Conservation (phyloP, 2,888 invertebrate species). For the Trisateles emortualis region DNA sequence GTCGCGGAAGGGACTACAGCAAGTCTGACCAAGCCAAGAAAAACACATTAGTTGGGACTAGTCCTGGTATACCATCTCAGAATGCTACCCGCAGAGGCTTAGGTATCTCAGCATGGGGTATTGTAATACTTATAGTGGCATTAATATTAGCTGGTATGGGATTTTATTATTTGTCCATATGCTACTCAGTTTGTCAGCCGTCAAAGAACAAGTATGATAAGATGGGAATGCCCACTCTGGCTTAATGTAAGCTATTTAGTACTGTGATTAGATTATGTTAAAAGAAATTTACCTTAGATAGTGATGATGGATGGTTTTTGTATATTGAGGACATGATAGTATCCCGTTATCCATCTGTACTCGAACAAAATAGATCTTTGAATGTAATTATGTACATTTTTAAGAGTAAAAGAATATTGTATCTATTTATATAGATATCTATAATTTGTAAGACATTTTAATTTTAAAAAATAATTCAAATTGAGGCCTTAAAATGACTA, state of each 20-base stretch:
- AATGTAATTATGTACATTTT: not conserved
- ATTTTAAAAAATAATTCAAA: slow-evolving; percentile 5
- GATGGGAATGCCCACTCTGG: slow-evolving; percentile 81
- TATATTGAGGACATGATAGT: slow-evolving; percentile 8
- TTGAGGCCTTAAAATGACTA: slow-evolving; percentile 25
- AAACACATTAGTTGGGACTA: slow-evolving; percentile 59
- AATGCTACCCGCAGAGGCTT: slow-evolving; percentile 66
- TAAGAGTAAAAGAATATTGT: not conserved
- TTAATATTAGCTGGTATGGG: slow-evolving; percentile 83
- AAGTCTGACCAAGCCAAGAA: slow-evolving; percentile 49
- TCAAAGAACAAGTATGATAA: slow-evolving; percentile 84
- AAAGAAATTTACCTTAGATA: slow-evolving; percentile 15
- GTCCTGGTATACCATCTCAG: slow-evolving; percentile 60
- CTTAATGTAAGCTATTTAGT: slow-evolving; percentile 50
- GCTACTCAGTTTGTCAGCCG: slow-evolving; percentile 88
- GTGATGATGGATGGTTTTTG: slow-evolving; percentile 4
- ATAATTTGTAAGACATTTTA: not conserved
- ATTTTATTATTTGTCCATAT: slow-evolving; percentile 89
- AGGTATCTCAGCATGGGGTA: slow-evolving; percentile 89
- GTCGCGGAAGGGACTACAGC: slow-evolving; percentile 44
- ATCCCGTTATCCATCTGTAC: not conserved
- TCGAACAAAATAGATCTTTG: not conserved
- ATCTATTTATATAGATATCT: too few species aligned
- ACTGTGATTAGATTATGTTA: slow-evolving; percentile 39
- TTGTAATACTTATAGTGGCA: slow-evolving; percentile 84